These are phyloP conservation scores for Coreius guichenoti DNA, from an alignment of 2,797 vertebrate genomes.

Conservation along the genomic window DNA sequence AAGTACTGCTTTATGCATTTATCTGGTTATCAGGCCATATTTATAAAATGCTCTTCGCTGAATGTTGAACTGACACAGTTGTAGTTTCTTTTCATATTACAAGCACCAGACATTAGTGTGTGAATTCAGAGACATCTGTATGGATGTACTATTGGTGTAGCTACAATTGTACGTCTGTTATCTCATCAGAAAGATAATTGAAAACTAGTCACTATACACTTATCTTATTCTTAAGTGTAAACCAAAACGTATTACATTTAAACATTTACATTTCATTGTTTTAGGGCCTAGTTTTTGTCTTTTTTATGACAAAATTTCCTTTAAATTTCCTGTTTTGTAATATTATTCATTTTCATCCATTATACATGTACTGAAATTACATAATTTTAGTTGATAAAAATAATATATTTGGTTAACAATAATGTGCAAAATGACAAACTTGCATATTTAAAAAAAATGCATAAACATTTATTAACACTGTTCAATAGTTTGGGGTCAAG, in stretches of 20 bases:
- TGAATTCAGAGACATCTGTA: neutral
- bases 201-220: constrained; percentile 4
- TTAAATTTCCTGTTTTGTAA: neutral
- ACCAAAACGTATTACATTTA: no score
- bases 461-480: neutral
- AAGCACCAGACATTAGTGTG: neutral
- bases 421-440: neutral
- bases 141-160: neutral
- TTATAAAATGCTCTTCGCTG: neutral
- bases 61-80: neutral
- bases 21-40: neutral
- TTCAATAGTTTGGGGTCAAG: neutral
- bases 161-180: neutral
- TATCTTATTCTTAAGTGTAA: neutral
- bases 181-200: constrained; percentile 16
- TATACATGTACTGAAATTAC: neutral
- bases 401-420: neutral
- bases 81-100: neutral
- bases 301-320: neutral
- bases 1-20: neutral
- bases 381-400: neutral
- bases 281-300: neutral
- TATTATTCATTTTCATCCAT: neutral
- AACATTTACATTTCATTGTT: no score
- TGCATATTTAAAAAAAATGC: neutral